Percentiles rank a stretch among this genome's conserved stretches.
Evolutionary conservation across 2,888 invertebrate genomes (phyloP).

Genomic region (Ormyrus labotus): DNA sequence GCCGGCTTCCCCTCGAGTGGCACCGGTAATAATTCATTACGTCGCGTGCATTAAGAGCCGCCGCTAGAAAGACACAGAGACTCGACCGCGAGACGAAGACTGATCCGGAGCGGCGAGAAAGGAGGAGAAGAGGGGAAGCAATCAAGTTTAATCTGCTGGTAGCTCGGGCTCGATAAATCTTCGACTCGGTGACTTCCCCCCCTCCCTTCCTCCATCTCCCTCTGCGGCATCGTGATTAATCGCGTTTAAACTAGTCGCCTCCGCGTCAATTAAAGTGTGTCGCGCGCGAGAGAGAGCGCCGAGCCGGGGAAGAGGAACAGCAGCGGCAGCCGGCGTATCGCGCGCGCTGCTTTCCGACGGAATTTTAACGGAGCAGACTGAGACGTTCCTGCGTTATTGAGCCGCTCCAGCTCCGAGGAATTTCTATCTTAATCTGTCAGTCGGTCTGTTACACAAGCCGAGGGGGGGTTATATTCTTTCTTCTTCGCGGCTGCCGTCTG

Average conservation of each 20-base stretch:
- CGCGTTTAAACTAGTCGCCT: conserved; percentile 73
- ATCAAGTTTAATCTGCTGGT: conserved; percentile 58
- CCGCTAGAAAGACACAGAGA: conserved; percentile 1
- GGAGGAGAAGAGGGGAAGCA: conserved; percentile 48
- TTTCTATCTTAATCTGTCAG: conserved; percentile 44
- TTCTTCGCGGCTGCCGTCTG: neutral
- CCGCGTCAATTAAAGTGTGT: conserved; percentile 71
- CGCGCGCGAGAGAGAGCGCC: conserved; percentile 28
- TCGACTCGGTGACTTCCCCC: conserved; percentile 61
- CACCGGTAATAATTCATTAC: conserved; percentile 45
- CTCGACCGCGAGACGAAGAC: no score
- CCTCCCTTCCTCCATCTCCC: conserved; percentile 42
- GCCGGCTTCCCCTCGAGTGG: conserved; percentile 15
- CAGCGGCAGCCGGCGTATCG: conserved; percentile 11
- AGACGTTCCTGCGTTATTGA: conserved; percentile 54
- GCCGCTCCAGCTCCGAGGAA: conserved; percentile 47
- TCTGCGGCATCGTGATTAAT: conserved; percentile 69
- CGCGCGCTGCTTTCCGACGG: neutral
- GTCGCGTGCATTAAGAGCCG: conserved; percentile 32
- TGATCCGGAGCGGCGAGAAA: conserved; percentile 17
- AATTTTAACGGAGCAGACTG: conserved; percentile 13
- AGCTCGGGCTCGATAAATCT: conserved; percentile 66
- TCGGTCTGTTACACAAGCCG: neutral
- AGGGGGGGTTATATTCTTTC: conserved; percentile 2
- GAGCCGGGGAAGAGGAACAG: conserved; percentile 47